Evolutionary conservation across 2,888 invertebrate genomes (phyloP).

Genomic region (Platerodrilus igneus): DNA sequence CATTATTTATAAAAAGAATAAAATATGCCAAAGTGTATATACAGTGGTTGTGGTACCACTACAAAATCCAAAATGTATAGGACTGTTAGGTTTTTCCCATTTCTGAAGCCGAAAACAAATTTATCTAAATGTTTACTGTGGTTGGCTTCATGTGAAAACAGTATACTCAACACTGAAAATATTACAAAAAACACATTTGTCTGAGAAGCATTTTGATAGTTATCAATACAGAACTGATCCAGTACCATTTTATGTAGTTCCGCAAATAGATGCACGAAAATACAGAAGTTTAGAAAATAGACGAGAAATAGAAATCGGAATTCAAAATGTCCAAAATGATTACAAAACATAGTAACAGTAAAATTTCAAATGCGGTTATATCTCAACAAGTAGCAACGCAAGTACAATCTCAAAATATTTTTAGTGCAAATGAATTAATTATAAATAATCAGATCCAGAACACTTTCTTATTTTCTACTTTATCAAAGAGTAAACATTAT

Average conservation of each 20-base stretch:
- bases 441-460: too few relatives aligned
- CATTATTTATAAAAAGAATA: too few relatives aligned
- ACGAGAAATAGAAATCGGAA: too few relatives aligned
- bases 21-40: too few relatives aligned
- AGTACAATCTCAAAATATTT: too few relatives aligned
- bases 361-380: too few relatives aligned
- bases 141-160: neutral
- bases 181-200: neutral
- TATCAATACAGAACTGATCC: too few relatives aligned
- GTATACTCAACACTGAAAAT: neutral
- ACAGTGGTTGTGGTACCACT: too few relatives aligned
- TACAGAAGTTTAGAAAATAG: slow-evolving; percentile 4
- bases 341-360: too few relatives aligned
- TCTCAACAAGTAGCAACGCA: too few relatives aligned
- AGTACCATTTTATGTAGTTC: neutral
- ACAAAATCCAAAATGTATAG: neutral
- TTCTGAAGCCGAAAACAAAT: neutral
- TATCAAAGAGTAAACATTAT: slow-evolving; percentile 5
- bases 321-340: too few relatives aligned
- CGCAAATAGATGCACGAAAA: neutral
- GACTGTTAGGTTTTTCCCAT: neutral
- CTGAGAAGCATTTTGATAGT: neutral
- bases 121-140: slow-evolving; percentile 2
- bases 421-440: too few relatives aligned
- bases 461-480: neutral